phyloP scores from a whole-genome alignment of 2,888 invertebrate species.

The Pammene aurita region DNA sequence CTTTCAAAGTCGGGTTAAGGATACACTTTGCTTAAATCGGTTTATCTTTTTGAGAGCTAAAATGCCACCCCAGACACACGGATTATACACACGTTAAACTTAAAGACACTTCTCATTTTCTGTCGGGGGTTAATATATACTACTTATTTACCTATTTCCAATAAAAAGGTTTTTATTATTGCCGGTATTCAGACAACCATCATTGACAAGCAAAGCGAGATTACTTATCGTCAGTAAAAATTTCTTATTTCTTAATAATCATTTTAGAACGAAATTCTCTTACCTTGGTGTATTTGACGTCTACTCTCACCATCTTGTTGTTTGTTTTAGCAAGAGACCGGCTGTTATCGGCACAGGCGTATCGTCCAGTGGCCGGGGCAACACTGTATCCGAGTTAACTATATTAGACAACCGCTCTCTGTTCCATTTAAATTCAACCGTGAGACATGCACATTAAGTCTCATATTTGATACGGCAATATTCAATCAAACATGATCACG shows the following conservation, averaged over 20 bases:
- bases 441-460: not conserved
- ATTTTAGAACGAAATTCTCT: conserved; percentile 33
- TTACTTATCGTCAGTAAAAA: not conserved
- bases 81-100: too few relatives aligned
- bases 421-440: conserved; percentile 24
- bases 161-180: too few relatives aligned
- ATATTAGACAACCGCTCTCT: not conserved
- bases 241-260: not conserved
- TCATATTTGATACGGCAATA: conserved; percentile 6
- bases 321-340: conserved; percentile 21
- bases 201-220: too few relatives aligned
- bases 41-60: too few relatives aligned
- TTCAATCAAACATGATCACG: conserved; percentile 24
- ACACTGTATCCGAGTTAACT: conserved; percentile 15
- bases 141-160: too few relatives aligned
- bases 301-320: conserved; percentile 76
- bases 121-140: too few relatives aligned
- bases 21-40: too few relatives aligned
- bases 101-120: too few relatives aligned
- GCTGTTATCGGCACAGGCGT: conserved; percentile 19
- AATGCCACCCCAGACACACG: too few relatives aligned
- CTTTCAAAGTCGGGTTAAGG: too few relatives aligned
- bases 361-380: conserved; percentile 14
- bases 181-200: too few relatives aligned
- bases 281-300: conserved; percentile 82